Evolutionary conservation across 2,113 vertebrate genomes (phyloP), one percentile per base, ranked within the genome.

Genomic region (Hassar affinis): DNA sequence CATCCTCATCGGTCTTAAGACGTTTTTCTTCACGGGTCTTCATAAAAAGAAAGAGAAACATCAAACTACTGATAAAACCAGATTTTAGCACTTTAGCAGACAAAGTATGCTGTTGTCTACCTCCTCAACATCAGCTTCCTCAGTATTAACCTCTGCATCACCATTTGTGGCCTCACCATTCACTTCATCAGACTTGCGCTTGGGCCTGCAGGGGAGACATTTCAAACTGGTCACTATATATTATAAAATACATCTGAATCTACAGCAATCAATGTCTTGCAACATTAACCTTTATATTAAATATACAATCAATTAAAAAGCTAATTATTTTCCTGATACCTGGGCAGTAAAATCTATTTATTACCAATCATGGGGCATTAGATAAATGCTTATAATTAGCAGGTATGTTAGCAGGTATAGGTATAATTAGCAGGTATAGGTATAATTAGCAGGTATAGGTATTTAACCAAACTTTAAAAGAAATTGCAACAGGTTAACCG

Each of bases 21-120:
- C 94, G 95, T 82, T 98, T 99, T 89, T 98, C 97, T 1, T 97
- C 96, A 68, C 93, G 93, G 3, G 91, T 89, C 93, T 77, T 95
- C 49, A 9, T 69, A 64, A 25, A 52, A 57, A 71, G 4, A 84
- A 10, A 83, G 0, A 0, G 80, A 38, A 62, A 61, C 15, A 54
- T 20, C 1, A 68, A 14, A 18, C 2, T 45, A 27, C 27, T 38
- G 10, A 59, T 25, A 11, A 69, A 20, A 27, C 3, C 54, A 42
- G 4, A 17, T 6, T 59, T 64, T 42, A 15, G 15, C 0, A 84
- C 30, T 47, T 9, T 17, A 15, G 3, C 0, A 56, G 3, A 69
- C 30, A 74, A 75, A 33, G 54, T 1, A 45, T 18, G 4, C 33
- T 3, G 18, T 10, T 14, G 15, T 4, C 86, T 52, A 92, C 92